Percentiles rank a stretch among this genome's conserved stretches.
These are phyloP conservation scores for Corydoras maculifer DNA, from an alignment of 2,113 vertebrate genomes.

Conservation along the genomic window DNA sequence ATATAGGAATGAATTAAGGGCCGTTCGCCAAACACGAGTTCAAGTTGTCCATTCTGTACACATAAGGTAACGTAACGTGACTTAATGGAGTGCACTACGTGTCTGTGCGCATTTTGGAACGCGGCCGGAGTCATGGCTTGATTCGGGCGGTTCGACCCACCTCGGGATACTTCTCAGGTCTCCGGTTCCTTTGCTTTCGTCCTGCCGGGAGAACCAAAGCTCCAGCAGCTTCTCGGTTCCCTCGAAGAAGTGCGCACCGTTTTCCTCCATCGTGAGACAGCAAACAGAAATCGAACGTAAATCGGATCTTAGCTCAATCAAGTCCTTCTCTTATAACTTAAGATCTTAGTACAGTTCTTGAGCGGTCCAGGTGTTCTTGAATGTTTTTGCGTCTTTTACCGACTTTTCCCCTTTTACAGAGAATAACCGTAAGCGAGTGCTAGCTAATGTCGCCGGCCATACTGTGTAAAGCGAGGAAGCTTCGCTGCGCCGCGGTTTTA, in stretches of 20 bases:
- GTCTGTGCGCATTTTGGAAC: not conserved
- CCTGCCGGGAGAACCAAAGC: slow-evolving; percentile 95
- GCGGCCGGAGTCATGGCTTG: not conserved
- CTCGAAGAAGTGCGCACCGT: slow-evolving; percentile 98
- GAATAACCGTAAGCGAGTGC: slow-evolving; percentile 90
- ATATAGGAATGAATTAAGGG: too few relatives aligned
- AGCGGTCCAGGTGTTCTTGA: slow-evolving; percentile 66
- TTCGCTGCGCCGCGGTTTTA: slow-evolving; percentile 62
- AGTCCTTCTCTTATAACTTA: slow-evolving; percentile 64
- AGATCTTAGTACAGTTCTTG: slow-evolving; percentile 77
- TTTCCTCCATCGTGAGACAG: slow-evolving; percentile 92
- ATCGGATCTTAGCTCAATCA: slow-evolving; percentile 50
- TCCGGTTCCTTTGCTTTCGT: slow-evolving; percentile 88
- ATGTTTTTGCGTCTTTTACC: slow-evolving; percentile 51
- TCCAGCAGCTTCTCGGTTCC: slow-evolving; percentile 97
- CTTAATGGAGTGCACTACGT: not conserved
- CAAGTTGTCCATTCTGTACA: too few relatives aligned
- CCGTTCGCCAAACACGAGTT: too few relatives aligned
- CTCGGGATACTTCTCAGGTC: slow-evolving; percentile 96
- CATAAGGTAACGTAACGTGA: too few relatives aligned
- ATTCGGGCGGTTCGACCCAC: slow-evolving; percentile 55
- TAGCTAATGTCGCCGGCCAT: slow-evolving; percentile 99
- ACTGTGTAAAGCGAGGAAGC: slow-evolving; percentile 83
- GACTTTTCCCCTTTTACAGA: slow-evolving; percentile 89
- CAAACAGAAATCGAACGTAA: slow-evolving; percentile 74